Evolutionary conservation across 2,888 invertebrate species (phyloP).

Genomic region (Macaria notata): DNA sequence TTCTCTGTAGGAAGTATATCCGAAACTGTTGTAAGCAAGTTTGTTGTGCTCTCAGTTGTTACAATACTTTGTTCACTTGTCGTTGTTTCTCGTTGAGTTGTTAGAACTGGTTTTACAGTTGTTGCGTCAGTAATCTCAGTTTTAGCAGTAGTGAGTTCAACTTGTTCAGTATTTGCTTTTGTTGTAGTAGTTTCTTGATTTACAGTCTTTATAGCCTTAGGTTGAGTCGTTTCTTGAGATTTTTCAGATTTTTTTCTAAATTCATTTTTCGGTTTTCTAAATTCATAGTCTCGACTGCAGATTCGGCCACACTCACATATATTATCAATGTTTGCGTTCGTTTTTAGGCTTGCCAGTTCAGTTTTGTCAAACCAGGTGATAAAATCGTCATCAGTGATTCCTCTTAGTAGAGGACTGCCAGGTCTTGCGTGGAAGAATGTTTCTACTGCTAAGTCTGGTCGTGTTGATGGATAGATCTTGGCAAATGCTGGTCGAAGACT

Average conservation of each 20-base stretch:
- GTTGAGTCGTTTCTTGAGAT: neutral
- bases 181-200: no score
- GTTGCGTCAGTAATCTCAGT: slow-evolving; percentile 2
- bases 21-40: neutral
- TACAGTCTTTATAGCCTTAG: no score
- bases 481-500: slow-evolving; percentile 85
- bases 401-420: slow-evolving; percentile 82
- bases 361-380: slow-evolving; percentile 86
- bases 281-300: slow-evolving; percentile 72
- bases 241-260: slow-evolving; percentile 32
- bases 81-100: slow-evolving; percentile 13
- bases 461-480: slow-evolving; percentile 83
- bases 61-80: neutral
- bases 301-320: slow-evolving; percentile 80
- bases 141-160: neutral
- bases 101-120: slow-evolving; percentile 13
- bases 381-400: slow-evolving; percentile 85
- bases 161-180: no score
- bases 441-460: slow-evolving; percentile 84
- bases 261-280: slow-evolving; percentile 56
- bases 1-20: slow-evolving; percentile 19
- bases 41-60: neutral
- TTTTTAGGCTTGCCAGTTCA: slow-evolving; percentile 71
- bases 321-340: slow-evolving; percentile 71
- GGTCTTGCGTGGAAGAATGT: slow-evolving; percentile 84